Evolutionary conservation across 2,113 vertebrate genomes (phyloP), one percentile per base, ranked within the genome.

Genomic region (Lepus europaeus): DNA sequence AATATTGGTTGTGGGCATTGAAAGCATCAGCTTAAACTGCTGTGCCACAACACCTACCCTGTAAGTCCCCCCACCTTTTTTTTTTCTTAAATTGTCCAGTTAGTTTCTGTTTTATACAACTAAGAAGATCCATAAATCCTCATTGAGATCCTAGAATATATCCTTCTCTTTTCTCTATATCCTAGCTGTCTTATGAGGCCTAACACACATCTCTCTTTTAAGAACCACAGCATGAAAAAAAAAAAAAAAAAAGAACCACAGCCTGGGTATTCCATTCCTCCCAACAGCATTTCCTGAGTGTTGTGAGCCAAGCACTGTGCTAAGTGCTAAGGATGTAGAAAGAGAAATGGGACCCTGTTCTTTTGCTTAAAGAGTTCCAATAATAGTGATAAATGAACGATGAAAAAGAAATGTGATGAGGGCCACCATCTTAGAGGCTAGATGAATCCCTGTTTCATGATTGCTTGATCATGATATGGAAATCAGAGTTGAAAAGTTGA

Each of bases 41-140:
- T 45, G 45, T 59, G 17, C 56, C 56, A 59, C 17, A 59, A 59
- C 56, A 59, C 56, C 5, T 17, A 59, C 56, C 56, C 56, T 59
- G 13, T 59, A 59, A 59, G 56, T 59, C 56, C 9, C 12, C 12
- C 17, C 45, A 45, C 45, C 1, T 39, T 74, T 1, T 23, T 45
- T 86, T 92, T 76, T 22, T 49, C 19, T 74, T 91, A 93, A 68
- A 53, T 69, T 29, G 82, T 68, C 36, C 39, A 72, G 17, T 29
- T 79, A 89, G 29, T 61, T 87, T 91, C 53, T 94, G 33, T 96
- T 93, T 23, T n/a, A 66, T 91, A 73, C 25, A 89, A 72, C 31
- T 61, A 93, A 82, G 16, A 83, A 1, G 59, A 89, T n/a, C 45
- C 7, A 69, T 49, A 86, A 31, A 45, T 63, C 11, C 31, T 79